phyloP scores from a whole-genome alignment of 2,888 invertebrate species.

The Cancer borealis region DNA sequence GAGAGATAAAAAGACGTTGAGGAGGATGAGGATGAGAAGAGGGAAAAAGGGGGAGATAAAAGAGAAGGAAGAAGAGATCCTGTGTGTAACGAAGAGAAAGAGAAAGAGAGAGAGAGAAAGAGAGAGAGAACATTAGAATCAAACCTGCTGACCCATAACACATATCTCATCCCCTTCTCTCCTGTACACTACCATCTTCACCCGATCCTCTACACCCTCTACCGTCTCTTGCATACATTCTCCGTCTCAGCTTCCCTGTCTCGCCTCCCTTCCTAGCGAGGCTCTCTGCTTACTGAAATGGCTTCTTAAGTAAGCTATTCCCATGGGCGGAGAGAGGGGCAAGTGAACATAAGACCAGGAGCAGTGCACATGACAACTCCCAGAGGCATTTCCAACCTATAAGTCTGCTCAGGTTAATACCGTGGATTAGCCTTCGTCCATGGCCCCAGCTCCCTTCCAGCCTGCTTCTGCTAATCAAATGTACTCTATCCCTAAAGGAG shows the following conservation, averaged over 20 bases:
- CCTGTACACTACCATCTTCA: background rate
- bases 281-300: background rate
- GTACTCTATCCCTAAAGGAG: background rate
- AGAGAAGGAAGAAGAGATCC: background rate
- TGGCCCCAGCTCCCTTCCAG: background rate
- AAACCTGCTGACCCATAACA: background rate
- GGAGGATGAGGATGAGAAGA: background rate
- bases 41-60: too few species aligned
- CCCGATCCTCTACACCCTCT: background rate
- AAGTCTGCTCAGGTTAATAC: background rate
- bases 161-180: background rate
- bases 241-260: background rate
- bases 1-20: background rate
- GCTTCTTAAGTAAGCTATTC: conserved; percentile 4
- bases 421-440: background rate
- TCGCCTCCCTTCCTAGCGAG: background rate
- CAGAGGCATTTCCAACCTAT: background rate
- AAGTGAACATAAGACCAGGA: background rate
- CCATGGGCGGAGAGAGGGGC: background rate
- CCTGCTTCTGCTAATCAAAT: background rate
- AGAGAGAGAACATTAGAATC: too few species aligned
- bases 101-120: too few species aligned
- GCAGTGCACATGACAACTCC: background rate
- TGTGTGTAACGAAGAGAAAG: background rate
- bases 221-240: background rate